Conservation (phyloP, 1,140 invertebrate genomes). For the Bombus impatiens region DNA sequence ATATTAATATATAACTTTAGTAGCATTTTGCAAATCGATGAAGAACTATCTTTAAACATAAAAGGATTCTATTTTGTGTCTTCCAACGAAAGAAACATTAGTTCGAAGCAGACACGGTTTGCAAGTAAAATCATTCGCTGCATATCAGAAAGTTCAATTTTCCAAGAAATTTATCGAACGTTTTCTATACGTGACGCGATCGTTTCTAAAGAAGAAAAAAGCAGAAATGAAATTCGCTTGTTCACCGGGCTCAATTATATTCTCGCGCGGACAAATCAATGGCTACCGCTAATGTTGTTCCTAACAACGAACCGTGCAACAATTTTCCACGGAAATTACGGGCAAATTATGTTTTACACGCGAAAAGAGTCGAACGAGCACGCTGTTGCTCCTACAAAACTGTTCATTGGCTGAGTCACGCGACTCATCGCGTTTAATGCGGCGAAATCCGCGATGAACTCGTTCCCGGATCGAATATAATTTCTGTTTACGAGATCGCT, state of each 20-base stretch:
- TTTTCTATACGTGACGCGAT: not conserved
- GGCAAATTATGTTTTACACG: constrained; percentile 6
- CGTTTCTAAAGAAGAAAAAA: not conserved
- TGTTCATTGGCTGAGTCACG: constrained; percentile 7
- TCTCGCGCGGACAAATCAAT: not conserved
- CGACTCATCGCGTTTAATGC: not conserved
- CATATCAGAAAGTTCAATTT: not conserved
- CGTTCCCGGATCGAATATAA: not conserved
- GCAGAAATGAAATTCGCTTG: not conserved
- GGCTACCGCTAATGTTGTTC: not conserved
- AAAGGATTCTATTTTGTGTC: not conserved
- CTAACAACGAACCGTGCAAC: not conserved
- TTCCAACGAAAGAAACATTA: too few species aligned
- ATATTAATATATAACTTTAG: too few species aligned
- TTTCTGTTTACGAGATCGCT: not conserved
- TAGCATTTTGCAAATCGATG: too few species aligned
- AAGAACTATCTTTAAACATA: too few species aligned
- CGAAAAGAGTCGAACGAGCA: not conserved
- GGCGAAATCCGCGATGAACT: not conserved
- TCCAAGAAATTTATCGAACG: not conserved
- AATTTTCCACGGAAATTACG: constrained; percentile 40
- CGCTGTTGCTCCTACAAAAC: not conserved
- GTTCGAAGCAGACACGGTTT: too few species aligned
- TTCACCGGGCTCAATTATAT: not conserved
- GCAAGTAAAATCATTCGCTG: too few species aligned